Conservation (phyloP, 2,797 vertebrate genomes). For the Coracias cyanogaster region DNA sequence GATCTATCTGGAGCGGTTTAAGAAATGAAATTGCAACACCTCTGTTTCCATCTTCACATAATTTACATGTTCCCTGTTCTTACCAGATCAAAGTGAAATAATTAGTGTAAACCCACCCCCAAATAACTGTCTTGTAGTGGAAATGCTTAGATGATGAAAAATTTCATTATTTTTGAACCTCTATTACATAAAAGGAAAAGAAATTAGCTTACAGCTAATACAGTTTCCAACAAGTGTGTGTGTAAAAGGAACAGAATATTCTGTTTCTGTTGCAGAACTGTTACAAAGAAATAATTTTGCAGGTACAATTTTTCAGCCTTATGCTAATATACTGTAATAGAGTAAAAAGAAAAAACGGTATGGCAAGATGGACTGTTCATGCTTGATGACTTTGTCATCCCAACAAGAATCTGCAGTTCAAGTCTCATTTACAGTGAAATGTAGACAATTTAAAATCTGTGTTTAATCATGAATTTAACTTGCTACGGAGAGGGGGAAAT, state of each 20-base stretch:
- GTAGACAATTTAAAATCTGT: conserved; percentile 40
- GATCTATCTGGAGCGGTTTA: background rate
- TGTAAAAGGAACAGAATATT: conserved; percentile 14
- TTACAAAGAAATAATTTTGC: conserved; percentile 8
- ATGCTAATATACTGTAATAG: conserved; percentile 48
- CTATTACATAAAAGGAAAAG: background rate
- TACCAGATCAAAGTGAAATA: background rate
- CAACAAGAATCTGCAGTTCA: conserved; percentile 6
- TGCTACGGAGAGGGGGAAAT: background rate
- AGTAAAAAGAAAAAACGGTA: background rate
- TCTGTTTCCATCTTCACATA: background rate
- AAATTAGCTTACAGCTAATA: conserved; percentile 10
- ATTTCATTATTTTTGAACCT: background rate
- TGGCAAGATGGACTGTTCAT: conserved; percentile 7
- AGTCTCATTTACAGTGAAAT: conserved; percentile 54
- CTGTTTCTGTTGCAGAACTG: background rate
- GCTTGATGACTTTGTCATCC: background rate
- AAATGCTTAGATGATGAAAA: background rate
- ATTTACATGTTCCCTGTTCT: background rate
- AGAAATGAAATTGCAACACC: background rate
- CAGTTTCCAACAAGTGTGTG: background rate
- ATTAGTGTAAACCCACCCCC: background rate
- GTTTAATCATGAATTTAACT: conserved; percentile 58
- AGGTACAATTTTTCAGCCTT: conserved; percentile 44
- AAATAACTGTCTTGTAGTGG: background rate